Conservation (phyloP, 2,888 invertebrate genomes). For the Tipula confusa region DNA sequence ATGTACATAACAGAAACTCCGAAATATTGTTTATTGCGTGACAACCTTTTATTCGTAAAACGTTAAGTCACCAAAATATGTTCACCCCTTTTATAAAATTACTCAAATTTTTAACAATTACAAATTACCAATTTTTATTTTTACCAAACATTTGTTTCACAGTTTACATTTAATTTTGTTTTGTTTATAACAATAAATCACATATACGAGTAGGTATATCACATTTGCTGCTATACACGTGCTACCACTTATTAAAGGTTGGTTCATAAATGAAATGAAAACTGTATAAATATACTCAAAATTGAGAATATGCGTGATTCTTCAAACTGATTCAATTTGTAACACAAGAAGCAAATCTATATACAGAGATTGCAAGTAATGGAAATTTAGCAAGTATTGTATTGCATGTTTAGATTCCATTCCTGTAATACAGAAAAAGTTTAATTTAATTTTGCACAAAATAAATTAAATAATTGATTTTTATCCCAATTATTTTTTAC, state of each 20-base stretch:
- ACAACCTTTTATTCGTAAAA: not conserved
- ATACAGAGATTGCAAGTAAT: slow-evolving; percentile 20
- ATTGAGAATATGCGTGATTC: not conserved
- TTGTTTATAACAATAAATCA: too few species aligned
- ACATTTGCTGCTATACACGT: too few species aligned
- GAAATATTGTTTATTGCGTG: not conserved
- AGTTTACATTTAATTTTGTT: too few species aligned
- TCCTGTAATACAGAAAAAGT: not conserved
- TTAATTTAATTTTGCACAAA: slow-evolving; percentile 3
- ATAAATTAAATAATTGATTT: slow-evolving; percentile 25
- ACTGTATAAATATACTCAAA: not conserved
- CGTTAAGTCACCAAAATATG: not conserved
- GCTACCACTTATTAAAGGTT: not conserved
- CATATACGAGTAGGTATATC: not conserved
- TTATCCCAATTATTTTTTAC: not conserved
- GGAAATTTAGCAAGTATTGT: not conserved
- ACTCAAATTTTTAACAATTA: not conserved
- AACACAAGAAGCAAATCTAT: not conserved
- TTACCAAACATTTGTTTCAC: too few species aligned
- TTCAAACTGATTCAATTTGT: not conserved
- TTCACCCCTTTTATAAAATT: not conserved
- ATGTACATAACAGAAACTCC: not conserved
- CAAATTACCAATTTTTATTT: not conserved
- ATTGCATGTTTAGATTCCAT: slow-evolving; percentile 12
- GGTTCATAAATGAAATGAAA: not conserved